phyloP scores from a whole-genome alignment of 2,888 invertebrate species.

The Seira musarum region DNA sequence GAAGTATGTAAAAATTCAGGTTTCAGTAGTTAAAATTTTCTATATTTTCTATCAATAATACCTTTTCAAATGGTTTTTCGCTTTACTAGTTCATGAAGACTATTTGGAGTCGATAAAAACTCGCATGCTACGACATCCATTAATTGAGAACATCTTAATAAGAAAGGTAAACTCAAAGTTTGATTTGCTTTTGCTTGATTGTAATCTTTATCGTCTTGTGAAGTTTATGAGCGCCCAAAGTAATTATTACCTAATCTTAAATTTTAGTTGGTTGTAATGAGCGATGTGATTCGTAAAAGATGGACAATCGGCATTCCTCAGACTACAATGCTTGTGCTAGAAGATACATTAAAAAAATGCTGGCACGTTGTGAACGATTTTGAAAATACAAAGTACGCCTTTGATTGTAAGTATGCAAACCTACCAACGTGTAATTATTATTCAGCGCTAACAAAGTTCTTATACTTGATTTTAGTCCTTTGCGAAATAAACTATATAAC shows the following conservation, averaged over 20 bases:
- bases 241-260: neutral
- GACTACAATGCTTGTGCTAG: slow-evolving; percentile 31
- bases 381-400: slow-evolving; percentile 14
- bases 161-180: slow-evolving; percentile 48
- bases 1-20: slow-evolving; percentile 41
- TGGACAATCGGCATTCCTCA: slow-evolving; percentile 58
- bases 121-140: slow-evolving; percentile 52
- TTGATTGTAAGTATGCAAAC: slow-evolving; percentile 60
- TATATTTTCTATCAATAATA: too few relatives aligned
- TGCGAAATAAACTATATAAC: too few relatives aligned
- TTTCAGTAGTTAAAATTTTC: too few relatives aligned
- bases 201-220: neutral
- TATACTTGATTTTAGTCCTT: too few relatives aligned
- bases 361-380: slow-evolving; percentile 59
- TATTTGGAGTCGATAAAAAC: slow-evolving; percentile 59
- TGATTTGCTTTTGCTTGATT: neutral
- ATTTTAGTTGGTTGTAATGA: slow-evolving; percentile 55
- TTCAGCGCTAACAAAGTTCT: too few relatives aligned
- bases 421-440: too few relatives aligned
- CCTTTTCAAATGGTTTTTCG: too few relatives aligned
- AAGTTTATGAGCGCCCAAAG: too few relatives aligned
- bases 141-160: slow-evolving; percentile 60
- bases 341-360: slow-evolving; percentile 62
- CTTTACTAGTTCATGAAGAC: slow-evolving; percentile 60
- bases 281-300: slow-evolving; percentile 34